Percentiles rank a stretch among this genome's conserved stretches.
These are phyloP conservation scores for Spermophilus dauricus DNA, from an alignment of 2,113 vertebrate genomes.

Conservation along the genomic window DNA sequence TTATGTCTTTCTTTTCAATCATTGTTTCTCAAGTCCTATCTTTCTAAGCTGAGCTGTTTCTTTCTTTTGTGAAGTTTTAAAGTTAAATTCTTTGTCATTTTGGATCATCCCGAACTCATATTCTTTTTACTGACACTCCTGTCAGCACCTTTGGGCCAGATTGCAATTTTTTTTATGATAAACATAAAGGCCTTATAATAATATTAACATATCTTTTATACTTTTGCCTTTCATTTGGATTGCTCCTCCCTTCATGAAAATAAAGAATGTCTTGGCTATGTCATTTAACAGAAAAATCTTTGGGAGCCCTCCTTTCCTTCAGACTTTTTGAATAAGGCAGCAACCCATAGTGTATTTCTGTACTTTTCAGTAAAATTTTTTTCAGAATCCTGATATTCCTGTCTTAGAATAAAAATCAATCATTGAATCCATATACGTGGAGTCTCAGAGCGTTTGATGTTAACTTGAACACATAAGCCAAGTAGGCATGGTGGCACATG, in stretches of 20 bases:
- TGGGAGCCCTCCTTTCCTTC: neutral
- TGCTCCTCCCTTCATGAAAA: neutral
- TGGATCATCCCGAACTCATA: neutral
- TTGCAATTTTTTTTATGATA: neutral
- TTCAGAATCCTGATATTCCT: neutral
- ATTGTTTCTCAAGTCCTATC: conserved; percentile 36
- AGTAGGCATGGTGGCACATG: too few species aligned
- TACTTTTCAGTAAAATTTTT: neutral
- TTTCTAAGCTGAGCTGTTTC: neutral
- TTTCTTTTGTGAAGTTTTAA: conserved; percentile 1
- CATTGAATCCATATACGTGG: neutral
- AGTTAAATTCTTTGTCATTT: conserved; percentile 28
- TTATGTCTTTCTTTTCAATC: neutral
- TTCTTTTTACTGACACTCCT: neutral
- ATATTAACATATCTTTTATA: neutral
- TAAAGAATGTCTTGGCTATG: neutral
- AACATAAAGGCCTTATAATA: neutral
- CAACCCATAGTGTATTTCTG: neutral
- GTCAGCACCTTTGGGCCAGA: neutral
- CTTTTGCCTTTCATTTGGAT: neutral
- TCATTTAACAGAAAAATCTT: neutral
- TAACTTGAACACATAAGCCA: neutral
- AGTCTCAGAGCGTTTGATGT: neutral
- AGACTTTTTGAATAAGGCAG: conserved; percentile 6
- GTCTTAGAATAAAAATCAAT: neutral